Evolutionary conservation across 2,888 invertebrate species (phyloP), one percentile per base, ranked within the genome.

Genomic region (Drosophila macrospina): DNA sequence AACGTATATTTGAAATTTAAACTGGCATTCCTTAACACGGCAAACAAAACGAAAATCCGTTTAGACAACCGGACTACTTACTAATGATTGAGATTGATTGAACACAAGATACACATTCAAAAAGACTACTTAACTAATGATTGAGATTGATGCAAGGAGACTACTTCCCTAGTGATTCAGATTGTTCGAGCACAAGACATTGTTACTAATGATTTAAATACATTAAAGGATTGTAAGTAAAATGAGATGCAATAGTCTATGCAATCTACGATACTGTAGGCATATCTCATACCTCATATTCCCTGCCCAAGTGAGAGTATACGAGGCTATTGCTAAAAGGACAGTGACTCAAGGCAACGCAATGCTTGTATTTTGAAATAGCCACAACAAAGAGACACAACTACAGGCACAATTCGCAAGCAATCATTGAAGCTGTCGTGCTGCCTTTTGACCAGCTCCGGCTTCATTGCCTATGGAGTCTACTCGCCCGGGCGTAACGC

Each of bases 311-410:
- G 11, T 20, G 11, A 41, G 20, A 16, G 20, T 5, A 10, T 20
- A 36, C 8, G 8, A 11, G 15, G 41, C 34, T 56, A 24, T 50
- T 16, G 20, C 39, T 30, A 20, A 44, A 65, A 81, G 80, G 86
- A 81, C 81, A 86, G 63, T 86, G 84, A 83, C 78, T 78, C 81
- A 7, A 8, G 61, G 1, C 26, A 68, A 68, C 24, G 52, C 68
- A 52, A 51, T 11, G 39, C 32, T 57, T 51, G 50, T 59, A 48
- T 67, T 67, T 62, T 67, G 48, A 60, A 75, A 70, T 62, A 52
- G 51, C 41, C 44, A 64, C 34, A 60, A 26, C 48, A 56, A 41
- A 48, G 39, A 48, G 28, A 28, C 48, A 44, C 16, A 37, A 15
- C 8, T 16, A 44, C 50, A 42, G 28, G 57, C n/a, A 48, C 20